Conservation (phyloP, 2,113 vertebrate species). For the Antennarius striatus region DNA sequence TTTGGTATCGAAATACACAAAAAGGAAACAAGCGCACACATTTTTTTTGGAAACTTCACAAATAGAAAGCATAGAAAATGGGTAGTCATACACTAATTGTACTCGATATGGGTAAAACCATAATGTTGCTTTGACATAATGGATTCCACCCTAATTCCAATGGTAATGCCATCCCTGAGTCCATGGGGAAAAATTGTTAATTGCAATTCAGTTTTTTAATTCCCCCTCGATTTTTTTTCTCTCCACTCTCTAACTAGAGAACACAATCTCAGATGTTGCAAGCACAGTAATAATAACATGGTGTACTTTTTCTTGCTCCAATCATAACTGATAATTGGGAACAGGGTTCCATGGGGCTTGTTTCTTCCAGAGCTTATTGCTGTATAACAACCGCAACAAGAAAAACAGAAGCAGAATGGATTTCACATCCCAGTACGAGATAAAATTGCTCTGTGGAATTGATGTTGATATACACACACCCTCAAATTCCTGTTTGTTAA, state of each 20-base stretch:
- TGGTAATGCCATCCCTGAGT: not conserved
- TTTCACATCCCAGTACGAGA: constrained; percentile 25
- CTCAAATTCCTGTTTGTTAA: constrained; percentile 38
- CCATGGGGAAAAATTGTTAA: not conserved
- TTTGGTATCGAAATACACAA: no score
- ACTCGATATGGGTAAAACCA: no score
- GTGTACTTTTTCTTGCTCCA: not conserved
- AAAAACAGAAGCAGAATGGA: constrained; percentile 23
- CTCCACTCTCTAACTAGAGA: not conserved
- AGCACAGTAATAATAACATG: not conserved
- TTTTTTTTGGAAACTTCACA: no score
- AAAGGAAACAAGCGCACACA: no score
- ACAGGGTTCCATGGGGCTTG: constrained; percentile 4
- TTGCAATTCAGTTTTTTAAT: no score
- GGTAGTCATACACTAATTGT: no score
- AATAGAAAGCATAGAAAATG: no score
- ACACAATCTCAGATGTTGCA: not conserved
- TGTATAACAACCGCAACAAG: constrained; percentile 4
- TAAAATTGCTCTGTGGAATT: constrained; percentile 32
- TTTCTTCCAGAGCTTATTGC: constrained; percentile 16
- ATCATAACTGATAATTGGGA: constrained; percentile 3
- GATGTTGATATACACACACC: constrained; percentile 35
- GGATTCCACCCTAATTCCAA: not conserved
- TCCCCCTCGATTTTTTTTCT: not conserved
- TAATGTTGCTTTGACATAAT: no score